These are phyloP conservation scores for Eptatretus burgeri DNA, from an alignment of 2,113 vertebrate species.

Conservation along the genomic window DNA sequence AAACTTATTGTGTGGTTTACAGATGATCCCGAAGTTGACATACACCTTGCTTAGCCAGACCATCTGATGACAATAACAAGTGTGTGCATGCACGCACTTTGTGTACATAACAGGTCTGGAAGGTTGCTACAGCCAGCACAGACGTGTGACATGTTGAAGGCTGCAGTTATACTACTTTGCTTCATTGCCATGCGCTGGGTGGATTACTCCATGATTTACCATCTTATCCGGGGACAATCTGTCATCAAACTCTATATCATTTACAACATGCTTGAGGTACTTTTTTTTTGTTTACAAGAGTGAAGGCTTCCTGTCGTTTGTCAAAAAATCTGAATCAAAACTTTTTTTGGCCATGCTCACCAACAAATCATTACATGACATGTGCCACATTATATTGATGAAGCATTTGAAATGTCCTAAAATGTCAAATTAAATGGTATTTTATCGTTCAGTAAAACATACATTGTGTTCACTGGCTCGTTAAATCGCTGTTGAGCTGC, in stretches of 20 bases:
- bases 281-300: neutral
- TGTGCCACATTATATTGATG: no score
- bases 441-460: no score
- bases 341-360: no score
- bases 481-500: no score
- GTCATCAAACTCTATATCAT: constrained; percentile 99
- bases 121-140: constrained; percentile 77
- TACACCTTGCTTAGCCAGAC: neutral
- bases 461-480: no score
- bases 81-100: constrained; percentile 9
- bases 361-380: no score
- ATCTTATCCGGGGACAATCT: constrained; percentile 79
- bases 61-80: neutral
- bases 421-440: no score
- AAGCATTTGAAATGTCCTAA: no score
- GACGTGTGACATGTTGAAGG: constrained; percentile 83
- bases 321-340: no score
- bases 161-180: constrained; percentile 59
- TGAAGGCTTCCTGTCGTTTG: neutral
- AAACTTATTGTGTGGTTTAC: no score
- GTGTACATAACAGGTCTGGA: constrained; percentile 30
- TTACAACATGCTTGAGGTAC: constrained; percentile 99
- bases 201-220: constrained; percentile 98
- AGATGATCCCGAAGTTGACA: no score
- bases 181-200: constrained; percentile 95